Percentiles rank a stretch among this genome's conserved stretches.
Conservation (phyloP, 92 coral and sea anemone species). For the Porites evermanni region DNA sequence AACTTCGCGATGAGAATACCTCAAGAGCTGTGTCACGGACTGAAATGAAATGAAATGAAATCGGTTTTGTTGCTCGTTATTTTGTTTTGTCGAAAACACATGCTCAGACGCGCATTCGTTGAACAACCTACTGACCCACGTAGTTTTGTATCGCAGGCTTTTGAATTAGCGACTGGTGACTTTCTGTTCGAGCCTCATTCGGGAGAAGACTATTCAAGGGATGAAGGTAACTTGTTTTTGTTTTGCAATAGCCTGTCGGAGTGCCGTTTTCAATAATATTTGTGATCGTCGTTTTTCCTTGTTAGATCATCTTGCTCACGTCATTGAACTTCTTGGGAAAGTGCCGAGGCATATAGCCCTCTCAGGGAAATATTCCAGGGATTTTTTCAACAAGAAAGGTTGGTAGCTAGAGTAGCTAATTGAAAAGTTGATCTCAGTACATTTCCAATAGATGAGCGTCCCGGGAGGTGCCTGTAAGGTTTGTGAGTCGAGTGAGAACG, state of each 20-base stretch:
- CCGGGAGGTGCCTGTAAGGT: too few relatives aligned
- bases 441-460: too few relatives aligned
- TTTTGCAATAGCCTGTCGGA: not conserved
- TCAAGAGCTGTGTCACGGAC: too few relatives aligned
- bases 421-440: too few relatives aligned
- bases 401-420: not conserved
- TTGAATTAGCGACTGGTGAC: slow-evolving; percentile 97
- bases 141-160: slow-evolving; percentile 67
- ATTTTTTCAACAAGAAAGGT: slow-evolving; percentile 96
- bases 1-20: too few relatives aligned
- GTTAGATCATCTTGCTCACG: slow-evolving; percentile 96
- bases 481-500: too few relatives aligned
- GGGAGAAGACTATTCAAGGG: slow-evolving; percentile 97
- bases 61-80: too few relatives aligned
- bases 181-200: slow-evolving; percentile 98
- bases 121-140: not conserved
- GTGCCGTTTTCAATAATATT: too few relatives aligned
- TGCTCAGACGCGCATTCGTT: too few relatives aligned
- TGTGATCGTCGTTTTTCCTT: not conserved
- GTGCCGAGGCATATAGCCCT: slow-evolving; percentile 93
- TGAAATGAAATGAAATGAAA: too few relatives aligned
- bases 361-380: slow-evolving; percentile 95
- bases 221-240: slow-evolving; percentile 78
- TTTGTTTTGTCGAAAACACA: too few relatives aligned
- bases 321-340: slow-evolving; percentile 94